phyloP scores from a whole-genome alignment of 2,888 invertebrate species.

The Drosophila mercatorum region DNA sequence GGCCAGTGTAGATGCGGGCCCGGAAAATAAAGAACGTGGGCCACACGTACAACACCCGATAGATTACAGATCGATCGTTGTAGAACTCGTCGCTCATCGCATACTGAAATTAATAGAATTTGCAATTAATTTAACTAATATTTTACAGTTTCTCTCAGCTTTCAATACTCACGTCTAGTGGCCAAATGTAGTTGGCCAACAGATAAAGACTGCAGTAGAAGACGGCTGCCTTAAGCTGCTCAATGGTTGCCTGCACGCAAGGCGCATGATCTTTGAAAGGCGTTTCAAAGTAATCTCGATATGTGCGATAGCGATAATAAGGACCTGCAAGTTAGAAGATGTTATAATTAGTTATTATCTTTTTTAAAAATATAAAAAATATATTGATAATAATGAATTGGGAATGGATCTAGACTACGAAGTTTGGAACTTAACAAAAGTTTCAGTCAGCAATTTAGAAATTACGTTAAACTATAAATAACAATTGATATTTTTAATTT shows the following conservation, averaged over 20 bases:
- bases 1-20: constrained; percentile 94
- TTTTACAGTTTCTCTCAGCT: not conserved
- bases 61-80: constrained; percentile 89
- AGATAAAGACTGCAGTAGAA: constrained; percentile 89
- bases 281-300: constrained; percentile 90
- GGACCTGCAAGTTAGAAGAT: constrained; percentile 87
- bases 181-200: constrained; percentile 88
- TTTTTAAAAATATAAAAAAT: too few species aligned
- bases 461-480: too few species aligned
- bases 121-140: not conserved
- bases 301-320: constrained; percentile 95
- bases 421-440: too few species aligned
- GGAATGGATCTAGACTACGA: too few species aligned
- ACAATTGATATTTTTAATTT: too few species aligned
- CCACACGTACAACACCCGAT: constrained; percentile 93
- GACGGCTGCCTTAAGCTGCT: constrained; percentile 89
- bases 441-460: too few species aligned
- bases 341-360: not conserved
- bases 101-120: constrained; percentile 87
- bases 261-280: constrained; percentile 89
- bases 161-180: constrained; percentile 88
- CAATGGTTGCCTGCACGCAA: constrained; percentile 87
- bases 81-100: constrained; percentile 91
- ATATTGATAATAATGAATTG: too few species aligned
- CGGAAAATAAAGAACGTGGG: constrained; percentile 95